Base-by-base conservation (phyloP, 23 tunicate genomes). In the Ascidia mentula region DNA sequence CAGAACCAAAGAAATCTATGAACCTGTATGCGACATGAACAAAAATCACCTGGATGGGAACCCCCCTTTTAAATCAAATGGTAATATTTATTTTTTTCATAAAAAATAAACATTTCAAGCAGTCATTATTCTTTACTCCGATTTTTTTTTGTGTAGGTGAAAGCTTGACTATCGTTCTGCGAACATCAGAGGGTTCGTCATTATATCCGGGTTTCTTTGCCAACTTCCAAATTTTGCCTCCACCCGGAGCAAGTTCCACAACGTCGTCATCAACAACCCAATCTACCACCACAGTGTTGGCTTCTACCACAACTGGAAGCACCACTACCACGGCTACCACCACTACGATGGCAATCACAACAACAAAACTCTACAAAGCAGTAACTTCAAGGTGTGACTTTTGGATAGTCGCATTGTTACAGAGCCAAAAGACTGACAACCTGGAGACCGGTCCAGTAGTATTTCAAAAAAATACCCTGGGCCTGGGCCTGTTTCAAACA, bases 1-100 rank as follows among this genome's bases (percentile, higher is more conserved):
- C 8, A 69, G 36, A 1, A 37, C 72, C 15, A 9, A 45, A 30
- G 34, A 69, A 0, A 70, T 77, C 18, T 36, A 70, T 18, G 82
- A 77, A 71, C 28, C 45, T 40, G 42, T 65, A 1, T 85, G 89
- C 77, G 82, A 78, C 45, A 32, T 78, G 46, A 72, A 77, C 9
- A 4, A 77, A 18, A 85, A 78, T 36, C 38, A 78, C 15, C 34
- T 85, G 36, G 40, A 75, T 61, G 40, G 39, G 31, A 69, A 32
- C 17, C n/a, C 31, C 45, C 38, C 39, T n/a, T n/a, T n/a, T n/a
- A n/a, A n/a, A n/a, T n/a, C n/a, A n/a, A n/a, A n/a, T n/a, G n/a
- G n/a, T n/a, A n/a, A n/a, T n/a, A n/a, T n/a, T n/a, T n/a, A n/a
- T n/a, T n/a, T n/a, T n/a, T n/a, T n/a, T n/a, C n/a, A n/a, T n/a